Evolutionary conservation across 2,113 vertebrate species (phyloP).

Genomic region (Passer montanus): DNA sequence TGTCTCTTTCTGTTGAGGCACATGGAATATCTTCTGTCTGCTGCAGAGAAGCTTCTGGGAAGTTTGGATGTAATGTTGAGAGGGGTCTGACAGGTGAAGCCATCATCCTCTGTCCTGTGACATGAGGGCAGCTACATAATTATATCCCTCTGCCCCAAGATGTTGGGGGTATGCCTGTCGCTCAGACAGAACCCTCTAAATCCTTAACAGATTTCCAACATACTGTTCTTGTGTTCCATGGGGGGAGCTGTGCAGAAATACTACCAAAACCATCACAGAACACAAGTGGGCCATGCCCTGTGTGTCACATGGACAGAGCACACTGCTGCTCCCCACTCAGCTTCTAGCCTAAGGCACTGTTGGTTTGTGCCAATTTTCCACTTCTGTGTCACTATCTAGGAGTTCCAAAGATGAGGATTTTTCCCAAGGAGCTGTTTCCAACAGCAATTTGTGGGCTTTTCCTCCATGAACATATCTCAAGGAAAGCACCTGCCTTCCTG

Average conservation of each 20-base stretch:
- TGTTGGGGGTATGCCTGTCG: fast-evolving
- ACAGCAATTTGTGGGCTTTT: background rate
- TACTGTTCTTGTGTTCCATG: background rate
- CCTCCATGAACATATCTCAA: background rate
- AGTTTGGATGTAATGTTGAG: background rate
- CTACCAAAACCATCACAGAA: background rate
- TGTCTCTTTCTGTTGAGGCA: background rate
- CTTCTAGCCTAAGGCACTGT: fast-evolving
- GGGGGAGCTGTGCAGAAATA: background rate
- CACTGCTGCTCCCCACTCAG: background rate
- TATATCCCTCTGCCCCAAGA: background rate
- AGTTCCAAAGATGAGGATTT: background rate
- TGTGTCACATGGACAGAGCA: fast-evolving
- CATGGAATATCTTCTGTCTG: fast-evolving
- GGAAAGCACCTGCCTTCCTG: background rate
- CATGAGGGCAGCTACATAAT: background rate
- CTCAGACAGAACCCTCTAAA: background rate
- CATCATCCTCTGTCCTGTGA: fast-evolving
- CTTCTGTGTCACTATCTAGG: background rate
- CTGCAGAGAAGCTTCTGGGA: background rate
- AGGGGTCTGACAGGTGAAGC: background rate
- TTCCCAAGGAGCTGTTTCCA: background rate
- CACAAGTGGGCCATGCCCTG: fast-evolving
- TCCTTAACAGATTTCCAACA: background rate
- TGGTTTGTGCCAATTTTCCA: background rate